Percentiles rank a stretch among this genome's conserved stretches.
Conservation (phyloP, 2,113 vertebrate genomes). For the Scomber colias region DNA sequence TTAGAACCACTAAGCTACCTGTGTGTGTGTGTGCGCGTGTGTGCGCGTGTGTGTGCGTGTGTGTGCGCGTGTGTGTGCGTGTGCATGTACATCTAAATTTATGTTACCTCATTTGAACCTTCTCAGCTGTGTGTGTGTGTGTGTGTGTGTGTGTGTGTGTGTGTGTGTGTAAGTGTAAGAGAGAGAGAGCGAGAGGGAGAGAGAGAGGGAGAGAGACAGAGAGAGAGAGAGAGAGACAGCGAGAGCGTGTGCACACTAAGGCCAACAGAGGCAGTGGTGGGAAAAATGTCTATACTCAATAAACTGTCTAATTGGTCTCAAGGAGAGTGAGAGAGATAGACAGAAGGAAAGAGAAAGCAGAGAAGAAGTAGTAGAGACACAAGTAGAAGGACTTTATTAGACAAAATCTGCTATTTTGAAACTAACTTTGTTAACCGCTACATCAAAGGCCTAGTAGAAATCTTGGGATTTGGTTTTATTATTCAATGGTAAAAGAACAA, state of each 20-base stretch:
- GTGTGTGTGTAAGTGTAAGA: too few relatives aligned
- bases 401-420: slow-evolving; percentile 10
- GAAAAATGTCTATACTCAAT: slow-evolving; percentile 36
- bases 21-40: too few relatives aligned
- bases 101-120: too few relatives aligned
- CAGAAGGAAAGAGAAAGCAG: neutral
- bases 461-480: slow-evolving; percentile 15
- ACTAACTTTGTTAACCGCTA: slow-evolving; percentile 19
- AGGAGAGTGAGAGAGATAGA: slow-evolving; percentile 39
- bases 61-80: neutral
- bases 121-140: too few relatives aligned
- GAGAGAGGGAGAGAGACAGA: neutral
- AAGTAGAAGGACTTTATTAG: slow-evolving; percentile 6
- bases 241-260: neutral
- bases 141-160: too few relatives aligned
- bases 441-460: slow-evolving; percentile 16
- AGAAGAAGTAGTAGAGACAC: neutral
- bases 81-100: neutral
- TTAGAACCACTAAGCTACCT: slow-evolving; percentile 22
- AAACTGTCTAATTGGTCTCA: slow-evolving; percentile 72
- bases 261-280: neutral
- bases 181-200: too few relatives aligned
- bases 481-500: slow-evolving; percentile 23
- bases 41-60: neutral
- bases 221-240: neutral